A percentile compares a stretch with the other conserved stretches of the same genome.
These are phyloP conservation scores for Venustaconcha ellipsiformis DNA, from an alignment of 1,140 invertebrate genomes.

Conservation along the genomic window DNA sequence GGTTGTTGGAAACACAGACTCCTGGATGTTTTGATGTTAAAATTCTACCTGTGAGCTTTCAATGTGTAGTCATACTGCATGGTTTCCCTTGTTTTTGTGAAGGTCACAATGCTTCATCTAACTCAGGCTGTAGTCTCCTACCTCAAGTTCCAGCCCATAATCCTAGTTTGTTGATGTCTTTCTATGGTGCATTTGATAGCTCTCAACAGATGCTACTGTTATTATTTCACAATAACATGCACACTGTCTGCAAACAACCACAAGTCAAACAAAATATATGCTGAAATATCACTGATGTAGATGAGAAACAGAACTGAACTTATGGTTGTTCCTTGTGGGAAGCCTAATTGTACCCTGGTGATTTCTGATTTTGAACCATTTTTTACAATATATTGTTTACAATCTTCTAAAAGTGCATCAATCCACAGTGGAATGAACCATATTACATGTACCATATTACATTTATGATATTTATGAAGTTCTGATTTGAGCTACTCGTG, in stretches of 20 bases:
- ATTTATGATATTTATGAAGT: conserved; percentile 5
- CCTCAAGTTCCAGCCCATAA: background rate
- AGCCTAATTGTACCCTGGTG: conserved; percentile 9
- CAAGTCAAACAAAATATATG: conserved; percentile 1
- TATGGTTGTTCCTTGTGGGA: conserved; percentile 13
- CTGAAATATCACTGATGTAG: conserved; percentile 12
- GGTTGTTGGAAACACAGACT: conserved; percentile 5
- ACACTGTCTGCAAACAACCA: conserved; percentile 9
- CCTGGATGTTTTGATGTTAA: conserved; percentile 13
- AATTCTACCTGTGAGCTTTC: conserved; percentile 6
- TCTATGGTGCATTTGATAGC: background rate
- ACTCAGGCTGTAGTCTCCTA: conserved; percentile 6
- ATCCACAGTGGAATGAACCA: conserved; percentile 9
- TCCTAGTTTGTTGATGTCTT: conserved; percentile 9
- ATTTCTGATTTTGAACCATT: conserved; percentile 10
- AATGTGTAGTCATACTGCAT: conserved; percentile 14
- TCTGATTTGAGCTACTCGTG: conserved; percentile 12
- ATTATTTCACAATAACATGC: conserved; percentile 7
- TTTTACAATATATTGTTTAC: conserved; percentile 15
- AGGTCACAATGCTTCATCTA: conserved; percentile 9
- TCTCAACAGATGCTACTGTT: no score
- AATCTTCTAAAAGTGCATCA: conserved; percentile 7
- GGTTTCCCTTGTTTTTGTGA: conserved; percentile 2
- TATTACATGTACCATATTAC: conserved; percentile 3
- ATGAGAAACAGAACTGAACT: conserved; percentile 4